Evolutionary conservation across 1,140 invertebrate species (phyloP).

Genomic region (Thrips palmi): DNA sequence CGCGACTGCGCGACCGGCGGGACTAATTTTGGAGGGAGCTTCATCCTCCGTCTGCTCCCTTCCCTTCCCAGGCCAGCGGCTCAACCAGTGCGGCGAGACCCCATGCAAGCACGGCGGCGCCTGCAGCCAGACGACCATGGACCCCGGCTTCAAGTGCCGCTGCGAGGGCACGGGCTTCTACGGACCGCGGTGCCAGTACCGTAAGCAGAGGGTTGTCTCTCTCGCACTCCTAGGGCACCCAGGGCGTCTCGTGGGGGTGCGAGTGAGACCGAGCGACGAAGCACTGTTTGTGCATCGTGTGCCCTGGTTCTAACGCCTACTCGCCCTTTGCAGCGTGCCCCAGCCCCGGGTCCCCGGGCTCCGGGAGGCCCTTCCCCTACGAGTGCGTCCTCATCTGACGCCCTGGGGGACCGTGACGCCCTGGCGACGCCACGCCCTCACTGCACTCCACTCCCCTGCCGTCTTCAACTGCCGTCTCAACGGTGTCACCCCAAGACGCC

Average conservation of each 20-base stretch:
- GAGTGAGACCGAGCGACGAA: not conserved
- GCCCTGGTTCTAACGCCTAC: constrained; percentile 4
- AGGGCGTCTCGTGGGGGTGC: not conserved
- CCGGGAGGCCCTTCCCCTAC: constrained; percentile 35
- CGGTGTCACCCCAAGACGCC: no score
- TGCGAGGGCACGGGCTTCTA: constrained; percentile 55
- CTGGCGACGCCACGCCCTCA: no score
- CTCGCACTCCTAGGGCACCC: not conserved
- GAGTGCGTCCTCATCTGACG: constrained; percentile 46
- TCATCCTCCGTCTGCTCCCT: no score
- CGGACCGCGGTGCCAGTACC: constrained; percentile 42
- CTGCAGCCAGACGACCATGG: constrained; percentile 44
- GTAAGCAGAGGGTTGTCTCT: constrained; percentile 28
- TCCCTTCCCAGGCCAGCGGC: no score
- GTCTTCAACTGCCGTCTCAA: no score
- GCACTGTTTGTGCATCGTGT: constrained; percentile 1
- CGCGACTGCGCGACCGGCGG: not conserved
- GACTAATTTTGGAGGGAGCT: no score
- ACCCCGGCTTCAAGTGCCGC: constrained; percentile 44
- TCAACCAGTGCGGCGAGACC: no score
- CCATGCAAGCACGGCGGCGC: constrained; percentile 42
- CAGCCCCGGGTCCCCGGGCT: constrained; percentile 22
- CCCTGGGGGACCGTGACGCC: no score
- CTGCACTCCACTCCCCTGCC: no score
- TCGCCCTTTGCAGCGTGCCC: constrained; percentile 34